Percentiles rank a stretch among this genome's conserved stretches.
Evolutionary conservation across 1,140 invertebrate genomes (phyloP).

Genomic region (Araneus ventricosus): DNA sequence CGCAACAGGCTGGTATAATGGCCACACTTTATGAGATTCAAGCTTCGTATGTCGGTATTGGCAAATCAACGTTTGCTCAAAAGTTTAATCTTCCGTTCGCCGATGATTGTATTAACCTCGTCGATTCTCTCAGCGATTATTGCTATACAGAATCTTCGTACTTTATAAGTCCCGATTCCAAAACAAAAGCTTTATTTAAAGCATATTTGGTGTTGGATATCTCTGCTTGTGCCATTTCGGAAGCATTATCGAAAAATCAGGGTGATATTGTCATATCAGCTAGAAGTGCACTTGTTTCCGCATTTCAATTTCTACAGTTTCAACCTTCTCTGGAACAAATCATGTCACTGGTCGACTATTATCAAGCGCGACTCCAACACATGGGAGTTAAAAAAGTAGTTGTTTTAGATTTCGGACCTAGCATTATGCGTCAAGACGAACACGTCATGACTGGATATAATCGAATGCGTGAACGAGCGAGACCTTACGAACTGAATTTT

Average conservation of each 20-base stretch:
- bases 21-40: not conserved
- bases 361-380: not conserved
- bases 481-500: not conserved
- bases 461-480: not conserved
- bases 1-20: not conserved
- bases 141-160: too few relatives aligned
- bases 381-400: not conserved
- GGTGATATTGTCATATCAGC: not conserved
- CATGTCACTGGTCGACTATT: not conserved
- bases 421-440: not conserved
- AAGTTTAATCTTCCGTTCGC: not conserved
- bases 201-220: not conserved
- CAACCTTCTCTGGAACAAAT: not conserved
- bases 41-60: not conserved
- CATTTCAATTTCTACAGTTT: not conserved
- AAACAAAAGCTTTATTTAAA: not conserved
- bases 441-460: not conserved
- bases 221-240: not conserved
- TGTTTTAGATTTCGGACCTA: not conserved
- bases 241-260: not conserved
- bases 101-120: not conserved
- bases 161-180: not conserved
- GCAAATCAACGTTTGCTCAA: not conserved
- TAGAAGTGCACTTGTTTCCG: not conserved
- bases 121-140: not conserved